Evolutionary conservation across 2,797 vertebrate species (phyloP).

Genomic region (Muraenolepis orangiensis): DNA sequence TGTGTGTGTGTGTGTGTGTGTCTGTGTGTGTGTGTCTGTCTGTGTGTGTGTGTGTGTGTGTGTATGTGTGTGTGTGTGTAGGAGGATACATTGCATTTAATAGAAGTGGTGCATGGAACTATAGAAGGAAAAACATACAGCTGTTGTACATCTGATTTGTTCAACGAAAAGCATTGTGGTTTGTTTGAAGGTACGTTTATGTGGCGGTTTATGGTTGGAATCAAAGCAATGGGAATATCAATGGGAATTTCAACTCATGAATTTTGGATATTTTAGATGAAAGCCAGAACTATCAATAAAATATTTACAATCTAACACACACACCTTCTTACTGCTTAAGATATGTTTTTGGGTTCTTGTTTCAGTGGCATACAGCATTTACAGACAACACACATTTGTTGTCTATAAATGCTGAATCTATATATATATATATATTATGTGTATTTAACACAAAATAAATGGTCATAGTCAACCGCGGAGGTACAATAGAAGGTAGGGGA

Average conservation of each 20-base stretch:
- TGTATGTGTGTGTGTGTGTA: neutral
- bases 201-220: neutral
- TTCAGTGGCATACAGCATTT: no score
- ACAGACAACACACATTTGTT: no score
- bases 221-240: neutral
- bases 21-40: neutral
- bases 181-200: neutral
- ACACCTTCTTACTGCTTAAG: neutral
- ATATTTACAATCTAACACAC: neutral
- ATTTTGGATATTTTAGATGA: neutral
- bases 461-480: neutral
- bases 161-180: neutral
- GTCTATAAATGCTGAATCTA: no score
- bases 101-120: neutral
- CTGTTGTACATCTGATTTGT: neutral
- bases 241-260: neutral
- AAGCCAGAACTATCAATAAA: neutral
- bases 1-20: no score
- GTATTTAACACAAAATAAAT: no score
- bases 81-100: neutral
- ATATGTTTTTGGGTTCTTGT: no score
- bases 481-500: neutral
- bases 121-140: neutral
- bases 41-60: neutral
- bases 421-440: no score